Conservation (phyloP, 2,113 vertebrate genomes). For the Eonycteris spelaea region DNA sequence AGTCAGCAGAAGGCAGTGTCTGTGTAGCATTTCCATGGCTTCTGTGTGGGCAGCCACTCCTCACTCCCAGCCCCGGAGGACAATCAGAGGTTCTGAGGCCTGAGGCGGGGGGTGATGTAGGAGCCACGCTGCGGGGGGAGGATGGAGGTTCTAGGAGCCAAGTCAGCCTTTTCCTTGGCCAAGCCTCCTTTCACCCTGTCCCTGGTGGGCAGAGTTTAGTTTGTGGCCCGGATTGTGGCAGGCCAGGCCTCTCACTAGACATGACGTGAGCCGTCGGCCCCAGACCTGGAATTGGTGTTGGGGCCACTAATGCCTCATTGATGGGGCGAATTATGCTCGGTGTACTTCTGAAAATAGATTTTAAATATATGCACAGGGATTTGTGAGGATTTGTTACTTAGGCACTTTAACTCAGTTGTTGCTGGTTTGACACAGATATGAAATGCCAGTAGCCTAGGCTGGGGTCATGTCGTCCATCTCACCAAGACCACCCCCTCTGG, state of each 20-base stretch:
- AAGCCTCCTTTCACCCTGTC: background rate
- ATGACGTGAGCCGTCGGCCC: background rate
- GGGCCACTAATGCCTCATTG: slow-evolving; percentile 7
- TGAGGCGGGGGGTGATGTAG: no score
- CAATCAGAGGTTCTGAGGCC: background rate
- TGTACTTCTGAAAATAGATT: slow-evolving; percentile 64
- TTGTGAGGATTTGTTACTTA: slow-evolving; percentile 66
- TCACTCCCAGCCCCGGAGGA: background rate
- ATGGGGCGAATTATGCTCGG: slow-evolving; percentile 61
- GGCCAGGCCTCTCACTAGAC: background rate
- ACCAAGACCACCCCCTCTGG: rapidly evolving
- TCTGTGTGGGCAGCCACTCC: background rate
- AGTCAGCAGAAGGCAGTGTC: background rate
- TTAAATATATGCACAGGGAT: slow-evolving; percentile 51
- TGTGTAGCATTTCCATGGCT: background rate
- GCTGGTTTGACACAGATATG: slow-evolving; percentile 28
- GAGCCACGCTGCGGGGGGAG: background rate
- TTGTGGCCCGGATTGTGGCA: background rate
- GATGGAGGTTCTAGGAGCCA: background rate
- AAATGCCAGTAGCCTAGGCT: background rate
- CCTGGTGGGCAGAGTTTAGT: background rate
- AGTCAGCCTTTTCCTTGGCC: background rate
- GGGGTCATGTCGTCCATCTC: background rate
- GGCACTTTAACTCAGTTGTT: slow-evolving; percentile 34
- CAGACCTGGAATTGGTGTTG: background rate